Conservation (phyloP, 37 sponge, comb jelly and placozoan genomes). For the Cladorhizidae sp. region DNA sequence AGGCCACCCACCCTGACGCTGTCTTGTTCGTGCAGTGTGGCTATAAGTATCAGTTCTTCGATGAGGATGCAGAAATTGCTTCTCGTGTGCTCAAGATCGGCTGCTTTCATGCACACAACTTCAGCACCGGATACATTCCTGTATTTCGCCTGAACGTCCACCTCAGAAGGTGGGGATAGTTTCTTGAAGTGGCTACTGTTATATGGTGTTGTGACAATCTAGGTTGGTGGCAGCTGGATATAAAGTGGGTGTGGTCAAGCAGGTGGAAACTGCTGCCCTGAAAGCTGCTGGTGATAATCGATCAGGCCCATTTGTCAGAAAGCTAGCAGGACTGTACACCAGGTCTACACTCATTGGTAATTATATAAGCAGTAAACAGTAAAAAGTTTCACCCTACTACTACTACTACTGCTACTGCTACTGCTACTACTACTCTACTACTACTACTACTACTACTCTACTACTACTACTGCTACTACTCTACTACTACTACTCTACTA, state of each 20-base stretch:
- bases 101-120: conserved; percentile 53
- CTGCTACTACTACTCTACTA: too few species aligned
- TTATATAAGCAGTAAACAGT: too few species aligned
- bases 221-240: conserved; percentile 61
- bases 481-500: too few species aligned
- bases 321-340: conserved; percentile 61
- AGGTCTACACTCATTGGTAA: conserved; percentile 49
- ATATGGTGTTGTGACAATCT: not conserved
- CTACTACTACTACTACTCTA: too few species aligned
- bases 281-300: conserved; percentile 51
- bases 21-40: conserved; percentile 61
- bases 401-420: too few species aligned
- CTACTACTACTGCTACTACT: too few species aligned
- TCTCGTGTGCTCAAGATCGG: conserved; percentile 50
- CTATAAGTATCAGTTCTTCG: conserved; percentile 64
- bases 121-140: conserved; percentile 42
- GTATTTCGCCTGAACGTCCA: conserved; percentile 43
- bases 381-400: too few species aligned
- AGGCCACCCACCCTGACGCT: conserved; percentile 46
- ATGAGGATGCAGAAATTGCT: conserved; percentile 54
- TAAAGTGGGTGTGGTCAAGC: conserved; percentile 70
- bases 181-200: not conserved
- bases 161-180: conserved; percentile 32
- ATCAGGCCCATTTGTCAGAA: conserved; percentile 51
- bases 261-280: conserved; percentile 63